These are phyloP conservation scores for Tubulanus polymorphus DNA, from an alignment of 2,888 invertebrate species.

Conservation along the genomic window DNA sequence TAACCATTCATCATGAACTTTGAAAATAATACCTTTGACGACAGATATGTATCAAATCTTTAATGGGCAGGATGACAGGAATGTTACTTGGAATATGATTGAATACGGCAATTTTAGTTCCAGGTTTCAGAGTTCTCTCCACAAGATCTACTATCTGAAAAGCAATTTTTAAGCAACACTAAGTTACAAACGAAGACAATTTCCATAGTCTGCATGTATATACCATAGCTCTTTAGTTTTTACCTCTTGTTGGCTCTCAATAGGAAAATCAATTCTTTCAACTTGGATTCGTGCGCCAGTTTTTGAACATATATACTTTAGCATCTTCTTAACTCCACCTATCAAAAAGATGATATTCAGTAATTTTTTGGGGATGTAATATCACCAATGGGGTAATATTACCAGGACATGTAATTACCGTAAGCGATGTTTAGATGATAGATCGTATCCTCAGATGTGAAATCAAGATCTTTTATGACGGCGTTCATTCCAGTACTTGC, in stretches of 20 bases:
- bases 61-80: slow-evolving; percentile 43
- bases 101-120: slow-evolving; percentile 41
- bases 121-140: slow-evolving; percentile 6
- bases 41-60: slow-evolving; percentile 37
- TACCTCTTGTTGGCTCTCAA: slow-evolving; percentile 27
- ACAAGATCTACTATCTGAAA: slow-evolving; percentile 9
- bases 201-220: too few species aligned
- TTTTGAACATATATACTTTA: slow-evolving; percentile 31
- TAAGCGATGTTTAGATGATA: slow-evolving; percentile 36
- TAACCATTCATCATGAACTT: too few species aligned
- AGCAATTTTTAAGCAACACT: too few species aligned
- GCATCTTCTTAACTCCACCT: slow-evolving; percentile 45
- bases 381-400: not conserved
- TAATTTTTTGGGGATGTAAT: not conserved
- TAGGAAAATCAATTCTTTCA: slow-evolving; percentile 29
- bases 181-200: too few species aligned
- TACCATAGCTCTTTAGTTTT: too few species aligned
- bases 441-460: slow-evolving; percentile 29
- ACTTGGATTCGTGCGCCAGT: slow-evolving; percentile 35
- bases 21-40: slow-evolving; percentile 40
- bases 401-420: slow-evolving; percentile 23
- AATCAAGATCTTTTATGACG: slow-evolving; percentile 32
- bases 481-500: slow-evolving; percentile 43
- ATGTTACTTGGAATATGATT: slow-evolving; percentile 51
- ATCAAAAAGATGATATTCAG: not conserved